Base-by-base conservation (phyloP, 2,113 vertebrate genomes). In the Heteronetta atricapilla region DNA sequence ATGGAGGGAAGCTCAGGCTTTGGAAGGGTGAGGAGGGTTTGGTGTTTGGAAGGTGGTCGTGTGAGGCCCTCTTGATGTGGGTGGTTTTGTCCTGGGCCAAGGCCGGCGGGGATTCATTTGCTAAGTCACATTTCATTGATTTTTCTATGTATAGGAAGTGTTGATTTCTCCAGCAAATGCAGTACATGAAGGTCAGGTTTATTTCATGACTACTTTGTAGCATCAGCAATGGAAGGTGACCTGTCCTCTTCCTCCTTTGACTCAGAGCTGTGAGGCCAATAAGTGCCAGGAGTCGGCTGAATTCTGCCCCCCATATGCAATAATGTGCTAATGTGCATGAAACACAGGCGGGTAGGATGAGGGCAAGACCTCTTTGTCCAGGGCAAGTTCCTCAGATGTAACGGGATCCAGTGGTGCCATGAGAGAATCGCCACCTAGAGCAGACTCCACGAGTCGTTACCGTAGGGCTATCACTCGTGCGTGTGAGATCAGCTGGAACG, bases 91-190 rank as follows among this genome's bases (percentile, higher is more conserved):
- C 18, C 36, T 50, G 36, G 46, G 29, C 34, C 11, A 25, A 74
- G 88, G 63, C 25, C 72, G 56, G 44, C 31, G 66, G 19, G 36
- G 8, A 69, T 82, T 89, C 66, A 40, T 84, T 91, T 50, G 34
- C 13, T 79, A 92, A 91, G 53, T 85, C 23, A 25, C 21, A 63
- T 69, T 78, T 59, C 13, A 93, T 92, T 83, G 88, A 88, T 92
- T 95, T 95, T 84, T 67, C 72, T 92, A 38, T 72, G 16, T 77
- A 80, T 88, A 90, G 76, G 55, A 93, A 76, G 78, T 33, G 86
- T 79, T 84, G 89, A 84, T 91, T 92, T 82, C 74, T 91, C 60
- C 36, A 86, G 86, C 38, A 68, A 75, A 42, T 17, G 5, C 76
- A 86, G 56, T 34, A 74, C 82, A 52, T 0, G 7, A 68, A 93